Evolutionary conservation across 2,888 invertebrate genomes (phyloP), one percentile per base, ranked within the genome.

Genomic region (Drosophila fulvimacula): DNA sequence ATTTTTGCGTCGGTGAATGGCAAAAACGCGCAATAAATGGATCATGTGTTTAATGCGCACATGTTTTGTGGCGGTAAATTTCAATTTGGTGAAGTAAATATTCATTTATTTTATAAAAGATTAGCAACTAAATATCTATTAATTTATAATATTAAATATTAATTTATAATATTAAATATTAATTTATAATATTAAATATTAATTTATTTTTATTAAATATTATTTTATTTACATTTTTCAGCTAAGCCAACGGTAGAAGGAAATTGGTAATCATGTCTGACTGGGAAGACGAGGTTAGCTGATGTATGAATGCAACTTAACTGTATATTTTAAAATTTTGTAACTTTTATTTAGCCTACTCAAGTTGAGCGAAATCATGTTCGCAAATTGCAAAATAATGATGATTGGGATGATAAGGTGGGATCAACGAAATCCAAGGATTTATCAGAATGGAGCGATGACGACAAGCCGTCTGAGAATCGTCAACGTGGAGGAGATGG

Each of bases 211-310:
- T 27, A 11, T n/a, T 27, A 6, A 6, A 30, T n/a, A 30, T 3
- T 24, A 24, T 24, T 19, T 38, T 27, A 17, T 39, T 17, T 24
- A n/a, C 13, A 27, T 30, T 38, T 30, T 24, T 62, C 63, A 55
- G 41, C 38, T 38, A 38, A 69, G 58, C 21, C 21, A 57, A 32
- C 4, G 5, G 9, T 1, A 3, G 52, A 36, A 2, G 17, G 9
- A 0, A 24, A 71, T 52, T 2, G 17, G 7, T 1, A 21, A 71
- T 52, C 38, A 91, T 91, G 91, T 82, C 89, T 0, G 90, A 91
- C 42, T 91, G 88, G 90, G 87, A 68, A 1, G 81, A 85, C 17
- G 80, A 80, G 60, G 75, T 75, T 42, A 61, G 60, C 5, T 11
- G 2, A 10, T 17, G 3, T 13, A 0, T 11, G 6, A 5, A 3